A percentile compares a stretch with the other conserved stretches of the same genome.
Evolutionary conservation across 2,797 vertebrate species (phyloP).

Genomic region (Crypturellus tataupa): DNA sequence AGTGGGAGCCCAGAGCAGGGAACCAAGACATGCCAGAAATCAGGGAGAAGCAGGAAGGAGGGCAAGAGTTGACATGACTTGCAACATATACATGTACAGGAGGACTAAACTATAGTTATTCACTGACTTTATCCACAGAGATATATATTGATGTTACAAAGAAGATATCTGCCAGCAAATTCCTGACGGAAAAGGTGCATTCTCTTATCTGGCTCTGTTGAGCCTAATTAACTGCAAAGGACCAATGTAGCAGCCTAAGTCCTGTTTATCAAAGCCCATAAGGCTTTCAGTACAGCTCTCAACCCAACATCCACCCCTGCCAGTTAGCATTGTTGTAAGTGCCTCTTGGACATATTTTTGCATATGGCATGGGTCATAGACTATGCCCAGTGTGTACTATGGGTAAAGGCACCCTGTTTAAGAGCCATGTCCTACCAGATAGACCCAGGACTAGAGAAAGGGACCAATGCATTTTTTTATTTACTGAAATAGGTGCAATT

Average conservation of each 20-base stretch:
- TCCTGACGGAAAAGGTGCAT: neutral
- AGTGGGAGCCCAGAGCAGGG: neutral
- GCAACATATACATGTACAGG: too few relatives aligned
- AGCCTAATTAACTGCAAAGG: neutral
- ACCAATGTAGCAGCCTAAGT: neutral
- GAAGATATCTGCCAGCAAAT: neutral
- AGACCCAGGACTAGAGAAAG: neutral
- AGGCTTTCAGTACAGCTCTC: neutral
- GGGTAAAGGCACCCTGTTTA: neutral
- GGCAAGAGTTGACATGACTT: neutral
- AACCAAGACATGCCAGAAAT: neutral
- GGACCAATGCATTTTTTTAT: neutral
- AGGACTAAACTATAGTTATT: neutral
- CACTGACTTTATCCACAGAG: neutral
- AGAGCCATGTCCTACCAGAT: rapidly evolving
- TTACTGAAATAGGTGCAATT: neutral
- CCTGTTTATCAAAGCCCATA: neutral
- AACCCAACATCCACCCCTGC: neutral
- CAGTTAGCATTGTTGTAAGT: neutral
- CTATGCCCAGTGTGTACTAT: neutral
- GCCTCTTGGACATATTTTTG: rapidly evolving
- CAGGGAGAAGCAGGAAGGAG: neutral
- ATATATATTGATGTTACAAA: neutral
- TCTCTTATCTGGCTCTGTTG: neutral
- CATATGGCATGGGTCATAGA: neutral